phyloP scores from a whole-genome alignment of 2,797 vertebrate species.

The Alcedo atthis region DNA sequence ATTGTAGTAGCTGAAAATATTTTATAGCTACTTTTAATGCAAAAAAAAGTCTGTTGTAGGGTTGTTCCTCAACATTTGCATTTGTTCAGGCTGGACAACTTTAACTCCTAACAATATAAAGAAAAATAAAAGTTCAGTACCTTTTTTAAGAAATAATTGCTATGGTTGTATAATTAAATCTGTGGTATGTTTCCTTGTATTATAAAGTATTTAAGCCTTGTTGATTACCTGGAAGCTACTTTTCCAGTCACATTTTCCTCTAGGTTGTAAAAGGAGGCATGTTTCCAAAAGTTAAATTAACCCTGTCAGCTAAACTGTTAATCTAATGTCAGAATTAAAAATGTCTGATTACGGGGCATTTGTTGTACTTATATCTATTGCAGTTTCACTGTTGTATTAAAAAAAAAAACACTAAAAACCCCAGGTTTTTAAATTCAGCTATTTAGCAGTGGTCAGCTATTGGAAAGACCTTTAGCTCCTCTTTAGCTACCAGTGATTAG shows the following conservation, averaged over 20 bases:
- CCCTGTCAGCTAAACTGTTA: not conserved
- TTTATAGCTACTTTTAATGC: not conserved
- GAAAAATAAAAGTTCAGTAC: no score
- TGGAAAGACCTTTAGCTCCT: not conserved
- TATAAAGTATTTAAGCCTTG: not conserved
- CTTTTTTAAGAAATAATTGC: not conserved
- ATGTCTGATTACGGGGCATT: not conserved
- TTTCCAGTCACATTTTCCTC: not conserved
- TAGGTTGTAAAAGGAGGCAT: not conserved
- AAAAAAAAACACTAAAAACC: not conserved
- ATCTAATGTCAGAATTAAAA: not conserved
- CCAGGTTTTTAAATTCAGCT: not conserved
- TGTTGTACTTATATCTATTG: not conserved
- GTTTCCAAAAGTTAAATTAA: not conserved
- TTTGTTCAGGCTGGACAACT: not conserved
- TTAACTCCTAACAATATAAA: not conserved
- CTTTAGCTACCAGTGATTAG: not conserved
- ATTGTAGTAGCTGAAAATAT: not conserved
- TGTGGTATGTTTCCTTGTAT: not conserved
- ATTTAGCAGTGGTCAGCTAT: not conserved
- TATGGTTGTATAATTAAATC: not conserved
- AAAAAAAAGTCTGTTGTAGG: not conserved
- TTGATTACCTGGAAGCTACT: not conserved
- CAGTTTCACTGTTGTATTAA: not conserved
- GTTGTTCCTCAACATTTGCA: accelerated